phyloP scores from a whole-genome alignment of 2,797 vertebrate genomes.

The Momotus momota region DNA sequence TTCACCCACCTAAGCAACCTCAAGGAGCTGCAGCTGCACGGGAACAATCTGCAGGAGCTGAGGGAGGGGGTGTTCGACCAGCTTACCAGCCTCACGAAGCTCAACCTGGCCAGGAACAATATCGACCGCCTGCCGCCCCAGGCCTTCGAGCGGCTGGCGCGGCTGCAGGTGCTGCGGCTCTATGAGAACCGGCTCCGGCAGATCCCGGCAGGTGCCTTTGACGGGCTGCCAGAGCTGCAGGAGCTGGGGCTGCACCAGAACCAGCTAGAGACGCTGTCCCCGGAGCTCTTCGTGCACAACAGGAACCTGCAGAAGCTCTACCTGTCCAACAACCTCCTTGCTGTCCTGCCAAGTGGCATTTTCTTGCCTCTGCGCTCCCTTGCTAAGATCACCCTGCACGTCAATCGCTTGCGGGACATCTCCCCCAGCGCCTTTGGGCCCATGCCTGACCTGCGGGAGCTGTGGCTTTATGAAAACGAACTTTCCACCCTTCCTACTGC shows the following conservation, averaged over 20 bases:
- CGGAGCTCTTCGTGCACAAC: slow-evolving; percentile 84
- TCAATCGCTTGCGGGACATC: slow-evolving; percentile 86
- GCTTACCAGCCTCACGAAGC: slow-evolving; percentile 79
- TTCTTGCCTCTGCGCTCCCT: slow-evolving; percentile 85
- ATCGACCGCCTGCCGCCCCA: slow-evolving; percentile 78
- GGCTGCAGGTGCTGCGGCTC: slow-evolving; percentile 84
- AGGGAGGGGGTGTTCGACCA: slow-evolving; percentile 84
- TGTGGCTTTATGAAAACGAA: slow-evolving; percentile 93
- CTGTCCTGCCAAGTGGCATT: slow-evolving; percentile 83
- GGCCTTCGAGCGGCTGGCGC: slow-evolving; percentile 83
- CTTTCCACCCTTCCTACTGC: slow-evolving; percentile 81
- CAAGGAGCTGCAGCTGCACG: slow-evolving; percentile 83
- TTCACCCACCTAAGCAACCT: slow-evolving; percentile 80
- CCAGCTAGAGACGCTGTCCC: slow-evolving; percentile 80
- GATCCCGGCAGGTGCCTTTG: slow-evolving; percentile 81
- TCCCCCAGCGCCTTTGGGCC: slow-evolving; percentile 85
- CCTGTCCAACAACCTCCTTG: slow-evolving; percentile 88
- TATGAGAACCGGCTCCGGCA: slow-evolving; percentile 85
- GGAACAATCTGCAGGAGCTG: slow-evolving; percentile 78
- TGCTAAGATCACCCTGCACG: slow-evolving; percentile 85
- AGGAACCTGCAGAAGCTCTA: slow-evolving; percentile 86
- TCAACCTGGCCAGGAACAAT: slow-evolving; percentile 86
- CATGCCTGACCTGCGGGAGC: slow-evolving; percentile 81
- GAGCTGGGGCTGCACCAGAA: slow-evolving; percentile 90
- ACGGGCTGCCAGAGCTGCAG: slow-evolving; percentile 84